Percentiles rank a stretch among this genome's conserved stretches.
Evolutionary conservation across 2,113 vertebrate genomes (phyloP).

Genomic region (Pedionomus torquatus): DNA sequence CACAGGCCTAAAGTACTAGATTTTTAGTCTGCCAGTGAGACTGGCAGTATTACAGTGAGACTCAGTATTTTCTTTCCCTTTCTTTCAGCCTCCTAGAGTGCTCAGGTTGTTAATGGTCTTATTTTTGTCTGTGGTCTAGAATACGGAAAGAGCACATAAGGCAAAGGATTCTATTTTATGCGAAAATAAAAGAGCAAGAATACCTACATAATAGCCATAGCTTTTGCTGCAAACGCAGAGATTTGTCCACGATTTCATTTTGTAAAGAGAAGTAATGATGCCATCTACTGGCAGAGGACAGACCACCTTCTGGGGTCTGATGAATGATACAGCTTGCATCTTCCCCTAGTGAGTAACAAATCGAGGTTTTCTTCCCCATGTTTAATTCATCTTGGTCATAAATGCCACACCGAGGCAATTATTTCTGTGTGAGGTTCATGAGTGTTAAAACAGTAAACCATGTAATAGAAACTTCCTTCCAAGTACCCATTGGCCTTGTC

Average conservation of each 20-base stretch:
- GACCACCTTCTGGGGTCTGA: neutral
- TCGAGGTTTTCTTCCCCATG: neutral
- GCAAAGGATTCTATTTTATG: neutral
- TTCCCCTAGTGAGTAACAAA: neutral
- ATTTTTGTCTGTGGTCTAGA: neutral
- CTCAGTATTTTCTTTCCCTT: neutral
- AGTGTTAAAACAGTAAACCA: neutral
- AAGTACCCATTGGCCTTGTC: neutral
- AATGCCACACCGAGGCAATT: neutral
- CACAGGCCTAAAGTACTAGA: neutral
- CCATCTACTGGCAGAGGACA: conserved; percentile 45
- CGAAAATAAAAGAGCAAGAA: neutral
- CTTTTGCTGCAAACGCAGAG: neutral
- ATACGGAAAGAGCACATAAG: neutral
- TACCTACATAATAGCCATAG: neutral
- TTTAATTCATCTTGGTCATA: neutral
- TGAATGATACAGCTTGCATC: neutral
- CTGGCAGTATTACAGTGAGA: neutral
- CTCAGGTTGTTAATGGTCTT: neutral
- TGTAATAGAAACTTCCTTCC: neutral
- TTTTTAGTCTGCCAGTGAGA: neutral
- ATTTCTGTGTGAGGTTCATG: neutral
- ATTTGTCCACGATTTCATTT: neutral
- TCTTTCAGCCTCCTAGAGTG: neutral
- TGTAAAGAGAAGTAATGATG: neutral